These are phyloP conservation scores for Gryllus bimaculatus DNA, from an alignment of 1,140 invertebrate species.

Conservation along the genomic window DNA sequence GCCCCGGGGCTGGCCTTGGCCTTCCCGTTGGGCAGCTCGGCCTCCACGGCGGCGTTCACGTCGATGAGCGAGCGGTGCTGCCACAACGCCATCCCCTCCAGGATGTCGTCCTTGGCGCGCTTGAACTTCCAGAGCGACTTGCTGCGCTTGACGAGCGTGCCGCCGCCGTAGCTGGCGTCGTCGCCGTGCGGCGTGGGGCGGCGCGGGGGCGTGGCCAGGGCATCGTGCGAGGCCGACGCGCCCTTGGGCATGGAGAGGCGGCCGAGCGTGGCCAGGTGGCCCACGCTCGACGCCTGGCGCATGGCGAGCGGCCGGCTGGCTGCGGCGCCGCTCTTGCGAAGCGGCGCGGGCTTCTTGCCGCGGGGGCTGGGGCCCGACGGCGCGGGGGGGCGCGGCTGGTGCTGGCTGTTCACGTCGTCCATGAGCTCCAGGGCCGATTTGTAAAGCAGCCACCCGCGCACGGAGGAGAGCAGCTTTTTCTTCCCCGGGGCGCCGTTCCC, in stretches of 20 bases:
- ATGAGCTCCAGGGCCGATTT: slow-evolving; percentile 39
- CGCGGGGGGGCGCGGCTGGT: slow-evolving; percentile 20
- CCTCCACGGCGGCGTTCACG: slow-evolving; percentile 34
- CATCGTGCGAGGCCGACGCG: slow-evolving; percentile 6
- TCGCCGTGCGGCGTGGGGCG: neutral
- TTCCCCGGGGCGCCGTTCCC: slow-evolving; percentile 4
- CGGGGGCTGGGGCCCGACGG: slow-evolving; percentile 23
- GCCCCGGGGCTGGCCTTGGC: slow-evolving; percentile 25
- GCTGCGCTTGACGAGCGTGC: slow-evolving; percentile 56
- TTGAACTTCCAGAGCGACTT: slow-evolving; percentile 75
- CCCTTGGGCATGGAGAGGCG: slow-evolving; percentile 23
- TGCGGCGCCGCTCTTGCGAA: slow-evolving; percentile 9
- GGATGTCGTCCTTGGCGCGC: slow-evolving; percentile 48
- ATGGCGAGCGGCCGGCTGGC: slow-evolving; percentile 12
- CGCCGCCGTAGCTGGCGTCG: slow-evolving; percentile 31
- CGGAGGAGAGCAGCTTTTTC: slow-evolving; percentile 31
- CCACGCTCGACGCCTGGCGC: slow-evolving; percentile 32
- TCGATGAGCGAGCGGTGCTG: slow-evolving; percentile 72
- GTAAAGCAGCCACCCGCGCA: slow-evolving; percentile 42
- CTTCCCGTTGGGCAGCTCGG: slow-evolving; percentile 30
- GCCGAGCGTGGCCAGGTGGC: slow-evolving; percentile 24
- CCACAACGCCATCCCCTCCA: slow-evolving; percentile 77
- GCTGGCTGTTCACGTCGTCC: slow-evolving; percentile 32
- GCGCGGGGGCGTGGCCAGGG: neutral
- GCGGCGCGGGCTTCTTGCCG: neutral